Evolutionary conservation across 2,797 vertebrate species (phyloP).

Genomic region (Tolypeutes matacus): DNA sequence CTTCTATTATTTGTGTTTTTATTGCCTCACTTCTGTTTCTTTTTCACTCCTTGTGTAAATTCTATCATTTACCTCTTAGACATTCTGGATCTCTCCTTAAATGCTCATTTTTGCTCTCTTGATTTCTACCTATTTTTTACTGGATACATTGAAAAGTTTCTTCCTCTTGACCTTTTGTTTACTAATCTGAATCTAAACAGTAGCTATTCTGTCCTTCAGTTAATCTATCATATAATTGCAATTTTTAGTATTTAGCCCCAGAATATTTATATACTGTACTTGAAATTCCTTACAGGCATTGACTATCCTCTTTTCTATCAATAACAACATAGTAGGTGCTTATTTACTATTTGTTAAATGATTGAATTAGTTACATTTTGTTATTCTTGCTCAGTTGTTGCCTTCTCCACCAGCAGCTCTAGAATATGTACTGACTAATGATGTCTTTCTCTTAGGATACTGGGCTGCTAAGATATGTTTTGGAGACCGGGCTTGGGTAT

Average conservation of each 20-base stretch:
- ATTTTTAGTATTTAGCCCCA: neutral
- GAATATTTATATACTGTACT: neutral
- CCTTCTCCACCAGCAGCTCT: neutral
- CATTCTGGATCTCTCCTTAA: neutral
- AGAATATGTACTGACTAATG: neutral
- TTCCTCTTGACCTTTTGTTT: neutral
- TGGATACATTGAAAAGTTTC: neutral
- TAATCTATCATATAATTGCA: neutral
- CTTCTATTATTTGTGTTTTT: neutral
- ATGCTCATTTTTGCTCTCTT: neutral
- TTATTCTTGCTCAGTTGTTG: neutral
- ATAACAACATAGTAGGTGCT: neutral
- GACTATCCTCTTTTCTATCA: neutral
- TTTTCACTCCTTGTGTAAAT: neutral
- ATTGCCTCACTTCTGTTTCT: neutral
- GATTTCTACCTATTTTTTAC: neutral
- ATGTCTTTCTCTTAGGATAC: neutral
- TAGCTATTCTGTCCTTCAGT: neutral
- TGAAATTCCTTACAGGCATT: neutral
- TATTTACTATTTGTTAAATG: neutral
- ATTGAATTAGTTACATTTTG: neutral
- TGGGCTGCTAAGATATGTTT: neutral
- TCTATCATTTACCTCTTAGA: neutral
- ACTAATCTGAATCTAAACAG: neutral
- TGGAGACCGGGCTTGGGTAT: neutral